These are phyloP conservation scores for Frieseomelitta varia DNA, from an alignment of 1,140 invertebrate species.

Conservation along the genomic window DNA sequence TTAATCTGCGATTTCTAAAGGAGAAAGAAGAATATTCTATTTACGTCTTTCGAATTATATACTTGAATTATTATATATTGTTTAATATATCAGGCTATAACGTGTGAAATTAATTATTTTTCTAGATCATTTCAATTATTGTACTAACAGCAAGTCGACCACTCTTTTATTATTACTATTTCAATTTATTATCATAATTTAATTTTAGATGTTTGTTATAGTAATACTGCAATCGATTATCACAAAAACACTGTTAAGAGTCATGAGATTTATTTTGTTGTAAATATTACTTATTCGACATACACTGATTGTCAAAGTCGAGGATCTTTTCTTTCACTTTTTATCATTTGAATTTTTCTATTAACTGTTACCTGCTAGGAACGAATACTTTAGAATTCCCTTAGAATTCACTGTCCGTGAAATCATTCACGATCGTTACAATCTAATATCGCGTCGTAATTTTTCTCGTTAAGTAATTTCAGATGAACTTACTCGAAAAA, in stretches of 20 bases:
- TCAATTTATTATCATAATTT: too few species aligned
- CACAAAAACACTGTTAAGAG: too few species aligned
- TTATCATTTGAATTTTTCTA: not conserved
- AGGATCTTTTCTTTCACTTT: too few species aligned
- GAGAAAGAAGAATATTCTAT: constrained; percentile 8
- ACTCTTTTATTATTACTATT: too few species aligned
- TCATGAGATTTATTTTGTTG: too few species aligned
- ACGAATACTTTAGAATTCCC: not conserved
- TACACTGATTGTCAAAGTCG: not conserved
- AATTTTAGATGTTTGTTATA: too few species aligned
- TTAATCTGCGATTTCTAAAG: constrained; percentile 92
- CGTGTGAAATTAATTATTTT: not conserved
- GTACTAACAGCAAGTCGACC: too few species aligned
- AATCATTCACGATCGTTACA: not conserved
- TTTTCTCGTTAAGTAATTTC: not conserved
- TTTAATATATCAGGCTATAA: not conserved
- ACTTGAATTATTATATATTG: not conserved
- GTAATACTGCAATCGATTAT: too few species aligned
- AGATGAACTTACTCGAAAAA: constrained; percentile 90
- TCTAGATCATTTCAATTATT: too few species aligned
- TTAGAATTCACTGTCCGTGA: fast-evolving
- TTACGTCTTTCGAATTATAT: not conserved
- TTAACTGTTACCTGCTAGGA: not conserved
- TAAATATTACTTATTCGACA: too few species aligned
- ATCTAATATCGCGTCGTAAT: not conserved